Evolutionary conservation across 2,113 vertebrate genomes (phyloP).

Genomic region (Chitala chitala): DNA sequence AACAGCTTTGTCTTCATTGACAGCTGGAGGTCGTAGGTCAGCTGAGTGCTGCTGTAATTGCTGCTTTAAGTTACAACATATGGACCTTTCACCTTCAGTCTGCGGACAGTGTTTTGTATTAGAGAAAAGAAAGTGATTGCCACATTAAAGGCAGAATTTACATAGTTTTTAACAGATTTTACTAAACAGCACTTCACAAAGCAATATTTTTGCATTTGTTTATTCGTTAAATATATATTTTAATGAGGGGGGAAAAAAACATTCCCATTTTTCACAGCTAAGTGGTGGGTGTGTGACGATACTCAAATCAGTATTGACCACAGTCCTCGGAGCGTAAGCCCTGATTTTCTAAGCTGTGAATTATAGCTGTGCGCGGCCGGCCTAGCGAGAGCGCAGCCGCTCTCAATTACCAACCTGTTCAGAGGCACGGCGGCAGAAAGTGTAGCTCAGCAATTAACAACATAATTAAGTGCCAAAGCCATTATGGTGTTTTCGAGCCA

Average conservation of each 20-base stretch:
- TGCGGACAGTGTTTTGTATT: constrained; percentile 1
- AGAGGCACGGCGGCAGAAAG: constrained; percentile 43
- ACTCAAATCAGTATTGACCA: constrained; percentile 1
- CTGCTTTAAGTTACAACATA: constrained; percentile 18
- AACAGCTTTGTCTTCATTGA: constrained; percentile 13
- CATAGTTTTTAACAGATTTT: neutral
- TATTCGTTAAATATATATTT: neutral
- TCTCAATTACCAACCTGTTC: constrained; percentile 44
- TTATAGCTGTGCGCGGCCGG: constrained; percentile 16
- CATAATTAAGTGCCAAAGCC: constrained; percentile 66
- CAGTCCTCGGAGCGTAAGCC: neutral
- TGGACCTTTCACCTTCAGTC: constrained; percentile 16
- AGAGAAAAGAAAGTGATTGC: neutral
- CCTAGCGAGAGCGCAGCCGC: constrained; percentile 22
- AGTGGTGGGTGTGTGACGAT: neutral
- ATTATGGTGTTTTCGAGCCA: constrained; percentile 64
- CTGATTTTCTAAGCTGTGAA: constrained; percentile 18
- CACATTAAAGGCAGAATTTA: neutral
- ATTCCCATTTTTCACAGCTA: neutral
- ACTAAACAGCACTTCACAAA: too few species aligned
- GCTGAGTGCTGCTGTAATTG: constrained; percentile 13
- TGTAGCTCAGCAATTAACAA: constrained; percentile 63
- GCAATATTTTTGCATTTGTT: neutral
- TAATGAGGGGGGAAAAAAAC: neutral
- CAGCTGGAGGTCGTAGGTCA: constrained; percentile 20